Conservation (phyloP, 1,140 invertebrate species). For the Psilanteris sp. region DNA sequence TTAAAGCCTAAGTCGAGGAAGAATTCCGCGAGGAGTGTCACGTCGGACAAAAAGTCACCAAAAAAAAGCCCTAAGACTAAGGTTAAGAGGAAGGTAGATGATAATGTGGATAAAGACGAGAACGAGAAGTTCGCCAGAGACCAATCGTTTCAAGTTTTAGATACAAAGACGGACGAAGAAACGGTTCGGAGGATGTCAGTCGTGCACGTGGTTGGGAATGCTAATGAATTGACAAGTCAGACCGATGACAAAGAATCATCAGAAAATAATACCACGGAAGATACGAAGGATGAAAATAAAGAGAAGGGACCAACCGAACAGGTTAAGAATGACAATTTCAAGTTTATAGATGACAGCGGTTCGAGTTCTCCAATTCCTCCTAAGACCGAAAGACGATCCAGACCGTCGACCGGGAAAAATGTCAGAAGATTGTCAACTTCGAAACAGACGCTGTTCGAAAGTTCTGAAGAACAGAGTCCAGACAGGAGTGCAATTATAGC, state of each 20-base stretch:
- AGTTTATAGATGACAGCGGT: slow-evolving; percentile 71
- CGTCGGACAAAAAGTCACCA: slow-evolving; percentile 44
- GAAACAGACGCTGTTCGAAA: slow-evolving; percentile 67
- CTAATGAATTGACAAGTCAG: slow-evolving; percentile 19
- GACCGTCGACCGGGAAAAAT: slow-evolving; percentile 68
- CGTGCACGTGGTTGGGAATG: slow-evolving; percentile 2
- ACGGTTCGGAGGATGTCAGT: slow-evolving; percentile 29
- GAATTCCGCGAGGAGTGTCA: slow-evolving; percentile 38
- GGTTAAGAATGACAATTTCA: slow-evolving; percentile 42
- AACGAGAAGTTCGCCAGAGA: slow-evolving; percentile 25
- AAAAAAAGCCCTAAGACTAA: slow-evolving; percentile 43
- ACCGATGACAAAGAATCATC: slow-evolving; percentile 3
- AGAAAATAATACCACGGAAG: slow-evolving; percentile 7
- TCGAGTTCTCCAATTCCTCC: slow-evolving; percentile 68
- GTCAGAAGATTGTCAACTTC: slow-evolving; percentile 53
- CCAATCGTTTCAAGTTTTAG: slow-evolving; percentile 55
- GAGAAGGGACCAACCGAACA: not conserved
- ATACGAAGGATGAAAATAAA: too few species aligned
- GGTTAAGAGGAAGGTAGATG: slow-evolving; percentile 24
- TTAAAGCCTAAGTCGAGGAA: slow-evolving; percentile 31
- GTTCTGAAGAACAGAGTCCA: slow-evolving; percentile 73
- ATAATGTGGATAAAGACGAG: slow-evolving; percentile 29
- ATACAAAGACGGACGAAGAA: slow-evolving; percentile 43
- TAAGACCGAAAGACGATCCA: slow-evolving; percentile 64
- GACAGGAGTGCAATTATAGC: slow-evolving; percentile 77